Base-by-base conservation (phyloP, 2,797 vertebrate genomes). In the Poecilia wingei region DNA sequence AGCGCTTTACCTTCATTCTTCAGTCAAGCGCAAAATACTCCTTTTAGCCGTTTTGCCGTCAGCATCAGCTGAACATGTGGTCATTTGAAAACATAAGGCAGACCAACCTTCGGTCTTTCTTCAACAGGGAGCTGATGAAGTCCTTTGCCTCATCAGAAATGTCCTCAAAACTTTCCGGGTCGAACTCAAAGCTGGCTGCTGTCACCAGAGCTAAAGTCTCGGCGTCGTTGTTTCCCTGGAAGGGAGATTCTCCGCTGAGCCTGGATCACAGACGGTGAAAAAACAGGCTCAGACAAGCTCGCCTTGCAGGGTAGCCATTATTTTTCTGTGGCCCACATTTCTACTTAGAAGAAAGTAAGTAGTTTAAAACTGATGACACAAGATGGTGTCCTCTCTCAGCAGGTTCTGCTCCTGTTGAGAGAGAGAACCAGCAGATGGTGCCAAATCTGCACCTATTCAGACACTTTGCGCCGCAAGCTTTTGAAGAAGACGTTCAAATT, bases 161-260 rank as follows among this genome's bases (percentile, higher is more conserved):
- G 71, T 97, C 96, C 0, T 93, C 94, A 79, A 97, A 97, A 79
- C 92, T 96, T 78, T 97, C 96, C 9, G 95, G 86, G 73, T 96
- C 95, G 31, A 97, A 98, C 51, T 96, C 94, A 78, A 94, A 97
- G 59, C 0, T 20, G 0, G 95, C 96, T 2, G 94, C 93, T 0
- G 96, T 97, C 81, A 98, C 90, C 1, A 96, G 94, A 69, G 92
- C 89, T 3, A 97, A 84, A 0, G 97, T 98, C 89, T 98, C 97
- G 0, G 91, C 73, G 22, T 97, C 95, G 0, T 61, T 96, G 83
- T 94, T 93, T 20, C 97, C 97, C 88, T 97, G 97, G 91, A 98
- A 98, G 0, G 97, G 97, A 0, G 96, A 97, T 81, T 97, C 97
- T n/a, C 97, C 97, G 0, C 97, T 97, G 77, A 98, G 92, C 84